Percentiles rank a stretch among this genome's conserved stretches.
Evolutionary conservation across 2,888 invertebrate genomes (phyloP).

Genomic region (Lepidocyrtinus sp.): DNA sequence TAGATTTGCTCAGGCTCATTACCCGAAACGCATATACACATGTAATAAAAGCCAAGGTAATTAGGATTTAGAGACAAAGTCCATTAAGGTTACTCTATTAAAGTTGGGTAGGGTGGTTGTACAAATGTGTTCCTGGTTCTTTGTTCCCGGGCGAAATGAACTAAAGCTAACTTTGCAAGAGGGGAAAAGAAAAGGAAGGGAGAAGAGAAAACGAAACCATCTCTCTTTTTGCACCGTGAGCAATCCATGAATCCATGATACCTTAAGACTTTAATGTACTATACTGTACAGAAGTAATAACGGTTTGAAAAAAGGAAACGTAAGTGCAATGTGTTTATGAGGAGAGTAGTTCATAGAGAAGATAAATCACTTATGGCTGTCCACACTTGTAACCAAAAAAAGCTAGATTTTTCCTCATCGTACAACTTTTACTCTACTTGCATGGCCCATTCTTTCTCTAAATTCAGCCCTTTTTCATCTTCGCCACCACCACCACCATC

Average conservation of each 20-base stretch:
- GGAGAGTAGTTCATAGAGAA: constrained; percentile 26
- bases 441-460: not conserved
- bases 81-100: constrained; percentile 63
- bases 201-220: constrained; percentile 4
- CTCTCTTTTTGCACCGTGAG: not conserved
- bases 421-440: constrained; percentile 10
- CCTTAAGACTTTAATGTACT: not conserved
- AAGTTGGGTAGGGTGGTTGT: constrained; percentile 28
- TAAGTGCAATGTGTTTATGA: constrained; percentile 36
- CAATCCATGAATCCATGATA: not conserved
- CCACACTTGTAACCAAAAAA: constrained; percentile 61
- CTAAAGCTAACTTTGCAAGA: not conserved
- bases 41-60: constrained; percentile 63
- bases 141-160: not conserved
- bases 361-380: constrained; percentile 67
- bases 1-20: constrained; percentile 44
- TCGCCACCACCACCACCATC: not conserved
- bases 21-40: constrained; percentile 45
- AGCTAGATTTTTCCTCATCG: constrained; percentile 20
- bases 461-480: not conserved
- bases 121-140: constrained; percentile 23
- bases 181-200: constrained; percentile 22
- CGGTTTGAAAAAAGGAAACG: not conserved
- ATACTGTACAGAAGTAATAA: not conserved
- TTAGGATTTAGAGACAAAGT: constrained; percentile 65